Percentiles rank a stretch among this genome's conserved stretches.
Conservation (phyloP, 2,113 vertebrate genomes). For the Lycocorax pyrrhopterus region DNA sequence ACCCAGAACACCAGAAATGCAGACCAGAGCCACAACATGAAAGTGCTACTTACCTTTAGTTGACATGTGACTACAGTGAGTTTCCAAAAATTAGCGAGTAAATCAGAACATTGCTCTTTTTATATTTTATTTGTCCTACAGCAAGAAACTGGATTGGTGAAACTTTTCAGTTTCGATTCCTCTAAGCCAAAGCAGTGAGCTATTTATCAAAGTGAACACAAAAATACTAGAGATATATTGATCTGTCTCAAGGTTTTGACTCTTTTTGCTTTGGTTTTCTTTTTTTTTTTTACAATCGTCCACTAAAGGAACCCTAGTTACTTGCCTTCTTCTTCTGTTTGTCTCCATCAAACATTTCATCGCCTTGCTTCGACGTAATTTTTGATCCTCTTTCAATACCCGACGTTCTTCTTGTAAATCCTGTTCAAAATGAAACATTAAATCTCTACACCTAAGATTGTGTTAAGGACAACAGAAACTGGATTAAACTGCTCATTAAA, state of each 20-base stretch:
- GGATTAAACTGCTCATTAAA: not conserved
- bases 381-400: slow-evolving; percentile 82
- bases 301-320: not conserved
- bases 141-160: not conserved
- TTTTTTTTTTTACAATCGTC: not conserved
- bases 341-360: slow-evolving; percentile 83
- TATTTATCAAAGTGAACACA: not conserved
- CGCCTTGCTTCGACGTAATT: slow-evolving; percentile 71
- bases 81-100: not conserved
- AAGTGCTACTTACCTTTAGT: not conserved
- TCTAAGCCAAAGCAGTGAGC: not conserved
- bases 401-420: slow-evolving; percentile 77
- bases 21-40: not conserved
- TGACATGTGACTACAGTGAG: not conserved
- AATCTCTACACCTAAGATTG: slow-evolving; percentile 52
- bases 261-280: not conserved
- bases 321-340: slow-evolving; percentile 86
- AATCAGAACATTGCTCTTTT: not conserved
- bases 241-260: not conserved
- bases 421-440: slow-evolving; percentile 56
- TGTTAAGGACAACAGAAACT: slow-evolving; percentile 71
- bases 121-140: not conserved
- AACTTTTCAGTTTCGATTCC: not conserved
- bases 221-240: not conserved
- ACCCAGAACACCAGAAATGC: not conserved